Evolutionary conservation across 2,888 invertebrate species (phyloP).

Genomic region (Cotesia congregata): DNA sequence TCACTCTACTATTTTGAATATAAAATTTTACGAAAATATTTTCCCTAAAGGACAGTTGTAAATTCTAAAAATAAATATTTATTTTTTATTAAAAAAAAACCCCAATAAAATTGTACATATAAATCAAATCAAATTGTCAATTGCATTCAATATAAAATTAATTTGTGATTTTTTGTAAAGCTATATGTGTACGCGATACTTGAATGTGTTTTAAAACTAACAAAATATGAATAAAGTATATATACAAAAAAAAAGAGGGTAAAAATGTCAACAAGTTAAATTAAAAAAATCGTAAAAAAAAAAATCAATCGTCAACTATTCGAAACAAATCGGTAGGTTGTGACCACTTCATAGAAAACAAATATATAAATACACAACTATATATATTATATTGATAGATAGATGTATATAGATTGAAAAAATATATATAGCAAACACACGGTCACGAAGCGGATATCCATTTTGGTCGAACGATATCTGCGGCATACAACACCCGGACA

Average conservation of each 20-base stretch:
- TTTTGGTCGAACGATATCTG: constrained; percentile 45
- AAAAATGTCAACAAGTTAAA: constrained; percentile 13
- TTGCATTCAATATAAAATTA: not conserved
- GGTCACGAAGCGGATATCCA: constrained; percentile 51
- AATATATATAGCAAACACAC: constrained; percentile 10
- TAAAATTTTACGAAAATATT: constrained; percentile 4
- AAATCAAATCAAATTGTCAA: not conserved
- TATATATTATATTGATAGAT: constrained; percentile 13
- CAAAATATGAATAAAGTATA: not conserved
- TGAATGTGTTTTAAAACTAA: not conserved
- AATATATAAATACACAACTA: constrained; percentile 17
- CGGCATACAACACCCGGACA: constrained; percentile 37
- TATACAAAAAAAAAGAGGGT: constrained; percentile 15
- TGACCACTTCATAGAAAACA: not conserved
- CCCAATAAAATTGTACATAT: not conserved
- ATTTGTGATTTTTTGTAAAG: not conserved
- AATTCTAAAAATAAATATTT: too few relatives aligned
- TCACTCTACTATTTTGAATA: not conserved
- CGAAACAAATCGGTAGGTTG: constrained; percentile 19
- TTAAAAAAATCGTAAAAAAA: constrained; percentile 17
- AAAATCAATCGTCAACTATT: constrained; percentile 32
- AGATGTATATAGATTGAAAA: constrained; percentile 2
- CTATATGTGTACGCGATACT: not conserved
- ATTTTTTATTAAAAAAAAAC: too few relatives aligned
- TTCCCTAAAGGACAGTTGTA: too few relatives aligned